Evolutionary conservation across 2,113 vertebrate genomes (phyloP).

Genomic region (Cercocebus atys): DNA sequence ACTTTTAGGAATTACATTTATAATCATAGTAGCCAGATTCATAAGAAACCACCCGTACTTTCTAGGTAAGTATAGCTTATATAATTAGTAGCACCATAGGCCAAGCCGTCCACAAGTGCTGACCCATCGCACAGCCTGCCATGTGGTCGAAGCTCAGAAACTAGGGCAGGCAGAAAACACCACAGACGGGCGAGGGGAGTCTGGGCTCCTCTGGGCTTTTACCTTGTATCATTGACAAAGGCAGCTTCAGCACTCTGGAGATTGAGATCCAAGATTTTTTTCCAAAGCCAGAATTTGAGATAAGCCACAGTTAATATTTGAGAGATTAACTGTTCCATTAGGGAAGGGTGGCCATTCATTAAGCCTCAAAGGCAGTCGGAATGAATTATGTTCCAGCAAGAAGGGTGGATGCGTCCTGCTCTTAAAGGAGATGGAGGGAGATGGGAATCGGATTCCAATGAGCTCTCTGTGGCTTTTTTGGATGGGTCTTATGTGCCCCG

Average conservation of each 20-base stretch:
- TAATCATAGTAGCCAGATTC: conserved; percentile 40
- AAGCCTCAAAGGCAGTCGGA: neutral
- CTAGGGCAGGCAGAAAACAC: conserved; percentile 12
- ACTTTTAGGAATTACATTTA: conserved; percentile 65
- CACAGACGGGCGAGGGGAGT: no score
- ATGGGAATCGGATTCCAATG: neutral
- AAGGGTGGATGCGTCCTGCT: neutral
- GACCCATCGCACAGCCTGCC: conserved; percentile 23
- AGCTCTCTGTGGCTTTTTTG: neutral
- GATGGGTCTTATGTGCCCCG: neutral
- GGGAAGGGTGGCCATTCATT: neutral
- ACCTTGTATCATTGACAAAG: neutral
- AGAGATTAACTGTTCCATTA: conserved; percentile 29
- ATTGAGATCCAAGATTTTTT: conserved; percentile 26
- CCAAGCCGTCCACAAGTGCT: conserved; percentile 59
- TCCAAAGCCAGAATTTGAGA: conserved; percentile 14
- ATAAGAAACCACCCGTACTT: conserved; percentile 37
- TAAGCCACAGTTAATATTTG: neutral
- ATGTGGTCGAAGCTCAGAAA: conserved; percentile 37
- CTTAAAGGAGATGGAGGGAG: neutral
- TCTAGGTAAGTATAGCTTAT: conserved; percentile 71
- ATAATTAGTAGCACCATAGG: conserved; percentile 29
- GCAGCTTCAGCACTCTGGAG: neutral
- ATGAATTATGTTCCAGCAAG: neutral
- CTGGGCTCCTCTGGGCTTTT: neutral